Conservation (phyloP, 1,140 invertebrate genomes). For the Drosophila teissieri region DNA sequence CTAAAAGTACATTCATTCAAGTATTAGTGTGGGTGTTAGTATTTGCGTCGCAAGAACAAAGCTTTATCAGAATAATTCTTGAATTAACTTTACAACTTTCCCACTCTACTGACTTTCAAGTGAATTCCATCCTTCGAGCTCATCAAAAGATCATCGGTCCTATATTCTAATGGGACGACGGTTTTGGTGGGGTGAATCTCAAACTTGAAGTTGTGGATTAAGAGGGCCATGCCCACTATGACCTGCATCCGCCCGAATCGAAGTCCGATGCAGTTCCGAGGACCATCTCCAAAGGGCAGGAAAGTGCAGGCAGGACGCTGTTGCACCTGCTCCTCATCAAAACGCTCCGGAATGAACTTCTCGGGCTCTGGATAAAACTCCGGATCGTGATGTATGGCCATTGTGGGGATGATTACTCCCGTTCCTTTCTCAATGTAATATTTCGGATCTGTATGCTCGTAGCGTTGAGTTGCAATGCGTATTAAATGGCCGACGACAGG, state of each 20-base stretch:
- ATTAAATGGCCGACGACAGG: conserved; percentile 87
- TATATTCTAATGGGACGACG: conserved; percentile 42
- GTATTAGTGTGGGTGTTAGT: too few relatives aligned
- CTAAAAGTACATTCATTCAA: too few relatives aligned
- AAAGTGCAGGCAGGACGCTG: conserved; percentile 58
- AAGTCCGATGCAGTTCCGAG: conserved; percentile 85
- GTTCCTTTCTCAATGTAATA: conserved; percentile 87
- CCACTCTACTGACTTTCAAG: conserved; percentile 50
- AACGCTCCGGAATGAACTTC: conserved; percentile 87
- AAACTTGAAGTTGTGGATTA: conserved; percentile 79
- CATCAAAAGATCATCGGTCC: conserved; percentile 34
- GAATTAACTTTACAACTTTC: not conserved
- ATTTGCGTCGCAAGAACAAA: too few relatives aligned
- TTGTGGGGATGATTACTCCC: conserved; percentile 86
- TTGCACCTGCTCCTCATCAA: conserved; percentile 75
- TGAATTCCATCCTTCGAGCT: conserved; percentile 50
- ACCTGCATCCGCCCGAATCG: conserved; percentile 88
- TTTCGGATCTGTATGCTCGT: conserved; percentile 86
- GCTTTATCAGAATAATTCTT: not conserved
- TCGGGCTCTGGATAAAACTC: conserved; percentile 81
- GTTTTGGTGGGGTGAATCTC: conserved; percentile 44
- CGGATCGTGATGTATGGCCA: conserved; percentile 87
- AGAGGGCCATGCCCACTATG: conserved; percentile 85
- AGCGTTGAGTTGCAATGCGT: conserved; percentile 84
- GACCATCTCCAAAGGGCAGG: conserved; percentile 68